Conservation (phyloP, 64 coral and sea anemone genomes). For the Cladopsammia gracilis region DNA sequence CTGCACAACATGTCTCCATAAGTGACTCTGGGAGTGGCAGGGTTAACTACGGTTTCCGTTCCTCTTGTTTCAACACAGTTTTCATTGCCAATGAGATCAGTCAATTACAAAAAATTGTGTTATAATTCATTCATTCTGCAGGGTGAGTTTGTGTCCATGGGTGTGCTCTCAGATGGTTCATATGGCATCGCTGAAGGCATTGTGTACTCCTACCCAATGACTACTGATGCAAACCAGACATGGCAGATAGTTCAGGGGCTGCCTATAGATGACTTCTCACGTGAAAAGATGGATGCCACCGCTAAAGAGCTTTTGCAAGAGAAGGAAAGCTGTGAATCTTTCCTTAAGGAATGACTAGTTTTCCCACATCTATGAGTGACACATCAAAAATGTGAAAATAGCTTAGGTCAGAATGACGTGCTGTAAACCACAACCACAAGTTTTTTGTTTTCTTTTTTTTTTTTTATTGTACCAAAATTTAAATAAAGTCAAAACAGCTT, state of each 20-base stretch:
- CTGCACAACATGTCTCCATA: too few species aligned
- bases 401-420: neutral
- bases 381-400: neutral
- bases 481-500: neutral
- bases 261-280: constrained; percentile 85
- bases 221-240: constrained; percentile 24
- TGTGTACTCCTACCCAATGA: constrained; percentile 92
- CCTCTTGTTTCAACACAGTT: too few species aligned
- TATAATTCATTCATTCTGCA: neutral
- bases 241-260: constrained; percentile 85
- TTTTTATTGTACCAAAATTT: neutral
- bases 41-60: too few species aligned
- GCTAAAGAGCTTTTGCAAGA: constrained; percentile 88
- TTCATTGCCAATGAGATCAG: too few species aligned
- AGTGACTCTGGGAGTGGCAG: too few species aligned
- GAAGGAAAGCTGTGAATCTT: constrained; percentile 49
- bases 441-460: neutral
- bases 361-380: neutral
- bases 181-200: constrained; percentile 95
- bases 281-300: constrained; percentile 93
- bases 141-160: constrained; percentile 94
- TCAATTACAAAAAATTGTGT: too few species aligned
- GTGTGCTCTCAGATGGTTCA: constrained; percentile 87
- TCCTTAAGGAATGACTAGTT: constrained; percentile 34
- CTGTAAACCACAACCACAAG: neutral